Percentiles rank a stretch among this genome's conserved stretches.
Evolutionary conservation across 2,888 invertebrate species (phyloP).

Genomic region (Merodon equestris): DNA sequence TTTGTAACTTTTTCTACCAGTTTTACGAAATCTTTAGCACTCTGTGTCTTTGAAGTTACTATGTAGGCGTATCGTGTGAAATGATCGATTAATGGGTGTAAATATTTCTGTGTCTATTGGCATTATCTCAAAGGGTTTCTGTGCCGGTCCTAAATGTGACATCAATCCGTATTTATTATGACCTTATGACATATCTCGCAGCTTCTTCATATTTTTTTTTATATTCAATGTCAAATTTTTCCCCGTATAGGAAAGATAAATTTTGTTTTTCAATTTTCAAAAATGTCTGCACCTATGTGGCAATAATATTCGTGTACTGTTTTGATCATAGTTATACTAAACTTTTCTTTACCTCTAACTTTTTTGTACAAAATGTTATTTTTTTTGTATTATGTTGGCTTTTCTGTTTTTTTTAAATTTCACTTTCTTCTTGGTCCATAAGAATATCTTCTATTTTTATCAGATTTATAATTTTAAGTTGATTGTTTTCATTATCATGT

Average conservation of each 20-base stretch:
- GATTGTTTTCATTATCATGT: slow-evolving; percentile 32
- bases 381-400: slow-evolving; percentile 22
- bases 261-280: slow-evolving; percentile 59
- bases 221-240: slow-evolving; percentile 49
- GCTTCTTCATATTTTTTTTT: slow-evolving; percentile 33
- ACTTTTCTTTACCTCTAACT: slow-evolving; percentile 20
- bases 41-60: slow-evolving; percentile 71
- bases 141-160: slow-evolving; percentile 65
- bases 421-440: slow-evolving; percentile 29
- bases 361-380: slow-evolving; percentile 24
- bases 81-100: slow-evolving; percentile 73
- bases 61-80: slow-evolving; percentile 72
- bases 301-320: slow-evolving; percentile 45
- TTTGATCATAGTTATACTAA: slow-evolving; percentile 51
- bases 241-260: slow-evolving; percentile 48
- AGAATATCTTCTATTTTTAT: slow-evolving; percentile 42
- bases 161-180: slow-evolving; percentile 47
- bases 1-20: slow-evolving; percentile 65
- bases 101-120: slow-evolving; percentile 73
- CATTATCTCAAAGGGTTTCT: slow-evolving; percentile 71
- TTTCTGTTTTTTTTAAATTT: slow-evolving; percentile 15
- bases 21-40: slow-evolving; percentile 72
- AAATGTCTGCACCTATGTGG: slow-evolving; percentile 57
- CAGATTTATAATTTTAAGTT: slow-evolving; percentile 43
- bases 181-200: slow-evolving; percentile 53